phyloP scores from a whole-genome alignment of 37 sponge, comb jelly and placozoan genomes.

The Crambe crambe region DNA sequence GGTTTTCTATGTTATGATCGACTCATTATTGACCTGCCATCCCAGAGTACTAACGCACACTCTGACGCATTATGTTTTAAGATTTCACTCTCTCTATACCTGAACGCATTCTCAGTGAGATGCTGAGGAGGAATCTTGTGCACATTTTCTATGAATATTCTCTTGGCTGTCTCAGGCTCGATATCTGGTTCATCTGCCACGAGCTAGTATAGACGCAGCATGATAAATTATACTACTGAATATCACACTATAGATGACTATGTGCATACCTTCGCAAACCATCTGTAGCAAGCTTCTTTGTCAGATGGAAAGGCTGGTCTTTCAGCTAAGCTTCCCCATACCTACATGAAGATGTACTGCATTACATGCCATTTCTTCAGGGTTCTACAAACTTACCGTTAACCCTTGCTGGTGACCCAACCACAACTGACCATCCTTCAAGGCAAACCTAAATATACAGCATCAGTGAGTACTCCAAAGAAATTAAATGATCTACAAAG shows the following conservation, averaged over 20 bases:
- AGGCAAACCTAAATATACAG: conserved; percentile 83
- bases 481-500: neutral
- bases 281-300: conserved; percentile 84
- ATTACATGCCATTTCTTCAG: too few species aligned
- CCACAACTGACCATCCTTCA: conserved; percentile 90
- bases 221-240: neutral
- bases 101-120: conserved; percentile 87
- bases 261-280: conserved; percentile 85
- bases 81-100: too few species aligned
- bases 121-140: conserved; percentile 68
- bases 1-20: neutral
- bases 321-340: conserved; percentile 82
- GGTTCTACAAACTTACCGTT: conserved; percentile 43
- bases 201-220: conserved; percentile 51
- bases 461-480: too few species aligned
- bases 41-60: too few species aligned
- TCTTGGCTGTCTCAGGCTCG: conserved; percentile 76
- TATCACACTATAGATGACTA: neutral
- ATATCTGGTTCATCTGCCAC: conserved; percentile 88
- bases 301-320: conserved; percentile 74
- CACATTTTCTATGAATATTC: conserved; percentile 81
- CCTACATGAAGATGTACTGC: conserved; percentile 28
- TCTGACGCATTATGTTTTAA: too few species aligned
- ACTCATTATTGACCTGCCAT: too few species aligned
- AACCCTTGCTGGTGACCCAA: conserved; percentile 74